phyloP scores from a whole-genome alignment of 2,113 vertebrate genomes.

The Triplophysa dalaica region DNA sequence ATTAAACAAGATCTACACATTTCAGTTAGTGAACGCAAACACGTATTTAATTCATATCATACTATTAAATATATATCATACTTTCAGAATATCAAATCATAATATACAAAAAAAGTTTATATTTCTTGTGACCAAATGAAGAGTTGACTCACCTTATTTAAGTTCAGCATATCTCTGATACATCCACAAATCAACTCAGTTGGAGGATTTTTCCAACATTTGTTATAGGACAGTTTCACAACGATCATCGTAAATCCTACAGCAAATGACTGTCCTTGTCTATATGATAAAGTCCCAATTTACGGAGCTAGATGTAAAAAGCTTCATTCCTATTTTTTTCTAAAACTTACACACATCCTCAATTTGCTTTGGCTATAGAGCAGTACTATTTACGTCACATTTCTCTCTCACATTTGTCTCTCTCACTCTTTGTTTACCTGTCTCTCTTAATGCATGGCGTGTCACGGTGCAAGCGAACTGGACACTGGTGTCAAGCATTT shows the following conservation, averaged over 20 bases:
- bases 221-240: neutral
- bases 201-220: neutral
- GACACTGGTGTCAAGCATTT: constrained; percentile 33
- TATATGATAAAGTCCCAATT: neutral
- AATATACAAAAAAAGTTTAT: too few relatives aligned
- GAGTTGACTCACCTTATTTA: constrained; percentile 24
- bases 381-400: neutral
- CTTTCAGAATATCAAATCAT: too few relatives aligned
- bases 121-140: neutral
- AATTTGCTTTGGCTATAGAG: neutral
- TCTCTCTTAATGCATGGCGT: constrained; percentile 22
- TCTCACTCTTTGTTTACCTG: constrained; percentile 5
- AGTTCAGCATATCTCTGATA: neutral
- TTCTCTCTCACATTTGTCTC: neutral
- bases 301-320: neutral
- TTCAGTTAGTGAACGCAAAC: too few relatives aligned
- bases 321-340: neutral
- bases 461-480: constrained; percentile 18
- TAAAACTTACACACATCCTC: neutral
- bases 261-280: neutral
- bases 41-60: too few relatives aligned
- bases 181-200: neutral
- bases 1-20: too few relatives aligned
- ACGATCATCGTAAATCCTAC: neutral
- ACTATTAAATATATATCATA: too few relatives aligned